Evolutionary conservation across 2,113 vertebrate species (phyloP).

Genomic region (Anthoscopus minutus): DNA sequence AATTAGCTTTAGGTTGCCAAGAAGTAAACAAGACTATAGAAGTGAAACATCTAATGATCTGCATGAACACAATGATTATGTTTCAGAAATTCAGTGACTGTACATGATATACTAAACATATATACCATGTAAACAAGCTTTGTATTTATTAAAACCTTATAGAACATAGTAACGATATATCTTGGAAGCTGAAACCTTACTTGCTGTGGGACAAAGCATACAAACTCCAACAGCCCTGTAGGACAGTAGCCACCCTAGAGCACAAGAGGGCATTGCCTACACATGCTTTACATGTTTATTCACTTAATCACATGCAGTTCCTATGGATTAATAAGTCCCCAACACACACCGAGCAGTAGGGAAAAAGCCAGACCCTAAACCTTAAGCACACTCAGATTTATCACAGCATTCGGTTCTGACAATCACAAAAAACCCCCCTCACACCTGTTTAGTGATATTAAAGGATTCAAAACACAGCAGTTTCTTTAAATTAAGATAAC

Average conservation of each 20-base stretch:
- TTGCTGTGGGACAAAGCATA: conserved; percentile 57
- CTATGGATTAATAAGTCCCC: conserved; percentile 19
- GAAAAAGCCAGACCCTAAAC: conserved; percentile 27
- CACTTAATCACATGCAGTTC: conserved; percentile 9
- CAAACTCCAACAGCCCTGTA: conserved; percentile 39
- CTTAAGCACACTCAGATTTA: conserved; percentile 20
- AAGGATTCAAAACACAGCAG: neutral
- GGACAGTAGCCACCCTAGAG: conserved; percentile 59
- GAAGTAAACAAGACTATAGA: conserved; percentile 54
- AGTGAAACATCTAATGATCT: conserved; percentile 65
- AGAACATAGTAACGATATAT: conserved; percentile 64
- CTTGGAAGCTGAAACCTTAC: conserved; percentile 47
- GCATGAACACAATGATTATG: conserved; percentile 69
- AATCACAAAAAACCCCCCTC: neutral
- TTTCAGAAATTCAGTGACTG: conserved; percentile 67
- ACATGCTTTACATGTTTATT: conserved; percentile 54
- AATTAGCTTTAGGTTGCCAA: conserved; percentile 70
- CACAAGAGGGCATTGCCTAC: conserved; percentile 64
- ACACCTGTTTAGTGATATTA: neutral
- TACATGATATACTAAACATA: conserved; percentile 70
- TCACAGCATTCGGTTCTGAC: conserved; percentile 20
- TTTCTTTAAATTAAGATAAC: neutral
- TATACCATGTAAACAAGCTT: conserved; percentile 66
- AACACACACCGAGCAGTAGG: neutral
- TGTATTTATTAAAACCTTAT: conserved; percentile 70